A percentile compares a stretch with the other conserved stretches of the same genome.
Conservation (phyloP, 1,140 invertebrate genomes). For the Rhagoletis pomonella region DNA sequence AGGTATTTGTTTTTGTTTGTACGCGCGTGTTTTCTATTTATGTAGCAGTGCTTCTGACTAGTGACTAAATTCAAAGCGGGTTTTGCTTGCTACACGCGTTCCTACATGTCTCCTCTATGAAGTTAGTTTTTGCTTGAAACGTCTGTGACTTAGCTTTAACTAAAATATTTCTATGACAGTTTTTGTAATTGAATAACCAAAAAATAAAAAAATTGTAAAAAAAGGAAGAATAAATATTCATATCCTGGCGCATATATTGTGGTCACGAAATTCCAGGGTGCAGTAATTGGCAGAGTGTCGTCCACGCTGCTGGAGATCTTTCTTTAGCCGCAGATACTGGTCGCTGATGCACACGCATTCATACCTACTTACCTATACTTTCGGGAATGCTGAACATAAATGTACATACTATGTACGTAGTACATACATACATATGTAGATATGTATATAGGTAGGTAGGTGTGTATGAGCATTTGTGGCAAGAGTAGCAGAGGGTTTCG, state of each 20-base stretch:
- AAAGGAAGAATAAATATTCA: constrained; percentile 12
- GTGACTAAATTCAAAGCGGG: constrained; percentile 26
- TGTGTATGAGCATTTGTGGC: constrained; percentile 5
- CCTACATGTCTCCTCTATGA: not conserved
- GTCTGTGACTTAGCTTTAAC: constrained; percentile 9
- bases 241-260: constrained; percentile 5
- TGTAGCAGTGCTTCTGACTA: constrained; percentile 16
- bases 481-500: not conserved
- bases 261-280: constrained; percentile 40
- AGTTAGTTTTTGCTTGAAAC: not conserved
- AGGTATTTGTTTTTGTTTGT: constrained; percentile 25
- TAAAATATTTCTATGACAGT: constrained; percentile 29
- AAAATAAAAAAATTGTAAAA: constrained; percentile 17
- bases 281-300: constrained; percentile 33
- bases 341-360: not conserved
- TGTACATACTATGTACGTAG: not conserved
- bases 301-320: constrained; percentile 7
- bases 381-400: no score
- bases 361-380: not conserved
- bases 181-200: not conserved
- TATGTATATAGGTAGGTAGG: not conserved
- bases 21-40: not conserved
- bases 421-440: not conserved
- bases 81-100: not conserved
- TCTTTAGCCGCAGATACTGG: not conserved